Evolutionary conservation across 1,140 invertebrate species (phyloP).

Genomic region (Arion vulgaris): DNA sequence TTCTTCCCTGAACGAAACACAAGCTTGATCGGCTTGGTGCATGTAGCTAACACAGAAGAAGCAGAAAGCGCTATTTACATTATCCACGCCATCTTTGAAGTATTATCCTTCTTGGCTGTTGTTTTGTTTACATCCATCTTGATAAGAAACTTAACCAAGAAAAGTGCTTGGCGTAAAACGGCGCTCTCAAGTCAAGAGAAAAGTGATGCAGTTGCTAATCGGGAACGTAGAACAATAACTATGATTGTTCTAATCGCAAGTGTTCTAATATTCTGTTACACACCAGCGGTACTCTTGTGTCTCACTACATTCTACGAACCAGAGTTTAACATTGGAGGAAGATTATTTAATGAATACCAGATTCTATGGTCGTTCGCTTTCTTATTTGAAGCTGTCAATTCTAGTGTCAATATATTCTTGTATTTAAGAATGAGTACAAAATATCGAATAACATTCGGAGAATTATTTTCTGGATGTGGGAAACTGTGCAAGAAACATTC

Average conservation of each 20-base stretch:
- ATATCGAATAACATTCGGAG: background rate
- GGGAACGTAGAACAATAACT: background rate
- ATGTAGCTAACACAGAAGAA: too few relatives aligned
- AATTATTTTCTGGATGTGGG: constrained; percentile 1
- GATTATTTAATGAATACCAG: background rate
- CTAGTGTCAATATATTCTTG: background rate
- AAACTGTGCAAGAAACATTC: too few relatives aligned
- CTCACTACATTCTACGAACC: background rate
- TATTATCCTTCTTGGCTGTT: background rate
- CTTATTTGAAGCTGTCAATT: background rate
- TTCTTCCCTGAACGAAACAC: background rate
- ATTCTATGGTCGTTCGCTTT: background rate
- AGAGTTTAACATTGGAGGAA: background rate
- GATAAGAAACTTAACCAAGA: background rate
- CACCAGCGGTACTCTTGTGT: background rate
- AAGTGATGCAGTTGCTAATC: too few relatives aligned
- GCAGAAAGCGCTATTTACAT: background rate
- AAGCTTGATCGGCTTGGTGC: background rate
- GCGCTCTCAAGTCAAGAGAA: background rate
- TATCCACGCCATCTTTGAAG: background rate
- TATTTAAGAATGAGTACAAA: constrained; percentile 9
- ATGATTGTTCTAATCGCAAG: background rate
- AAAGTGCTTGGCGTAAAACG: background rate
- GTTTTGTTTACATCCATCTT: background rate
- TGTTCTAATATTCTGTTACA: background rate